Evolutionary conservation across 2,797 vertebrate genomes (phyloP).

Genomic region (Pseudochirops cupreus): DNA sequence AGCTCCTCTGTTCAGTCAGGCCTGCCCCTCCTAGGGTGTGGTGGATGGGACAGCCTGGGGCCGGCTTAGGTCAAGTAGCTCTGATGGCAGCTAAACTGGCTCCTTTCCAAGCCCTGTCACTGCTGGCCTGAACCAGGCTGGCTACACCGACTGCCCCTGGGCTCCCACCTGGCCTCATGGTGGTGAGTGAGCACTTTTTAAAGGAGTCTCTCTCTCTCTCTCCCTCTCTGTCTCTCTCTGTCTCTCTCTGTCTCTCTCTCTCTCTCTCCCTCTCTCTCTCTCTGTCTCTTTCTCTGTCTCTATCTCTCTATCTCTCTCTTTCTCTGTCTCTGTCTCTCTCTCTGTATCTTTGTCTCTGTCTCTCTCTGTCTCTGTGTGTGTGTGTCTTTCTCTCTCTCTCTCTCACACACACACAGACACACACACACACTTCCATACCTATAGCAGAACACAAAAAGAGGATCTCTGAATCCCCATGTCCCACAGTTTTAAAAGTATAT

Average conservation of each 20-base stretch:
- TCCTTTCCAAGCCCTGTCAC: background rate
- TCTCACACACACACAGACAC: background rate
- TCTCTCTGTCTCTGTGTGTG: no score
- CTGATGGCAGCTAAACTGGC: background rate
- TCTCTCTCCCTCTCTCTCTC: no score
- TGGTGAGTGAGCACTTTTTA: no score
- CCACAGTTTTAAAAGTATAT: background rate
- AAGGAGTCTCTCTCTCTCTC: no score
- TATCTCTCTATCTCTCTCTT: no score
- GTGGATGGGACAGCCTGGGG: background rate
- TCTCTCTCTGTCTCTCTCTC: no score
- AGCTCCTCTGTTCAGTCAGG: background rate
- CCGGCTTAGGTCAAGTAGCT: background rate
- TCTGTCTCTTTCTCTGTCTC: no score
- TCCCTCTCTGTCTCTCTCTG: no score
- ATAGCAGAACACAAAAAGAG: background rate
- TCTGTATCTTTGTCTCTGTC: no score
- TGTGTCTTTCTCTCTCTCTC: no score
- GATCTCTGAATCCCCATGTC: background rate
- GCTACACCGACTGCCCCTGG: background rate
- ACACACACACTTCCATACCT: background rate
- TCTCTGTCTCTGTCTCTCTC: no score
- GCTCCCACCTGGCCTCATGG: background rate
- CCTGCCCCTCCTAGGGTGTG: background rate
- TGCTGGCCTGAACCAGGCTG: fast-evolving